Percentiles rank a stretch among this genome's conserved stretches.
Evolutionary conservation across 2,797 vertebrate species (phyloP).

Genomic region (Thaleichthys pacificus): DNA sequence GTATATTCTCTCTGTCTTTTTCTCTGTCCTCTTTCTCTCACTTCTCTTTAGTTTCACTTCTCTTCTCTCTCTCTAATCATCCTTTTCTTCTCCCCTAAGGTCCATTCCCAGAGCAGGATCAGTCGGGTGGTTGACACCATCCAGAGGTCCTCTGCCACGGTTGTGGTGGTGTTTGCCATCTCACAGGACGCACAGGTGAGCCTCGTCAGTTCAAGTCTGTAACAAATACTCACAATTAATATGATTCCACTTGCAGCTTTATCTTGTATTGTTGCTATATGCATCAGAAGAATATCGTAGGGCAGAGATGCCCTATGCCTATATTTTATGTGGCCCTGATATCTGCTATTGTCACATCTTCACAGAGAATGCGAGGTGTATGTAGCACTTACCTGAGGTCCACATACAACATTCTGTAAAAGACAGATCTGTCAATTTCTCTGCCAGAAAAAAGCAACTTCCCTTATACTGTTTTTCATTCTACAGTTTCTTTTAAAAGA

Average conservation of each 20-base stretch:
- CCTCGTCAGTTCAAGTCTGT: neutral
- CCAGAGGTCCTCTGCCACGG: constrained; percentile 48
- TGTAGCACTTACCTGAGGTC: no score
- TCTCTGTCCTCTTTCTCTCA: neutral
- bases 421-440: neutral
- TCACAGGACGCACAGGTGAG: constrained; percentile 37
- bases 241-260: neutral
- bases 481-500: constrained; percentile 45
- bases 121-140: constrained; percentile 49
- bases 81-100: constrained; percentile 35
- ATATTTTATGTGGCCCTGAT: neutral
- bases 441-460: neutral
- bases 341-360: neutral
- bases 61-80: neutral
- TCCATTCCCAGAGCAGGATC: constrained; percentile 38
- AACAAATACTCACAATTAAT: neutral
- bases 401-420: no score
- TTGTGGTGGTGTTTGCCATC: constrained; percentile 57
- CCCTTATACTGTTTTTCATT: neutral
- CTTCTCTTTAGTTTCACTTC: neutral
- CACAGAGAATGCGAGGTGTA: neutral
- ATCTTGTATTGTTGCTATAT: neutral
- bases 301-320: neutral
- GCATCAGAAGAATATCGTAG: neutral
- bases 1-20: neutral